These are phyloP conservation scores for Drosophila ustulata DNA, from an alignment of 2,888 invertebrate species.

Conservation along the genomic window DNA sequence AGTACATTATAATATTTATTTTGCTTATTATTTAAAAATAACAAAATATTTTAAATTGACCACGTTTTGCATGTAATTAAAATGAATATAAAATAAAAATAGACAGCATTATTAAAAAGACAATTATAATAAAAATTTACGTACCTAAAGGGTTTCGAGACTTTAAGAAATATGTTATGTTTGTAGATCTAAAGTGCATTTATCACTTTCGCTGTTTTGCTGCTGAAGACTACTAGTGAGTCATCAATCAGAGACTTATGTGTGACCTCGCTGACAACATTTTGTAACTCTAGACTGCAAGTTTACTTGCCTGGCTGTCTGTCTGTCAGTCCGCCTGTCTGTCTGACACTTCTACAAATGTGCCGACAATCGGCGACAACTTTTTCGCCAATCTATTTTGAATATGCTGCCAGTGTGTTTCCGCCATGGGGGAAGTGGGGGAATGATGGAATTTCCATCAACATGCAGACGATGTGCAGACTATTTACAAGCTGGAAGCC, in stretches of 20 bases:
- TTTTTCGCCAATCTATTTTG: constrained; percentile 70
- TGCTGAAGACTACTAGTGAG: constrained; percentile 25
- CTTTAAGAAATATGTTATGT: background rate
- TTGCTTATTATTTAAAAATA: too few relatives aligned
- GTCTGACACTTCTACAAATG: constrained; percentile 58
- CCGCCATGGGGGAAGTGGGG: background rate
- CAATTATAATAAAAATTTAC: too few relatives aligned
- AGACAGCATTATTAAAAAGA: too few relatives aligned
- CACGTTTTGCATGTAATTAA: too few relatives aligned
- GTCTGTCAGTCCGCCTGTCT: constrained; percentile 21
- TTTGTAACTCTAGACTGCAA: constrained; percentile 39
- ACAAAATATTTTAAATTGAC: too few relatives aligned
- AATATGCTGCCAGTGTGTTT: constrained; percentile 30
- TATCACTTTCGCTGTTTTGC: background rate
- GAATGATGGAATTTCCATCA: constrained; percentile 70
- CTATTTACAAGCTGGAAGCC: constrained; percentile 57
- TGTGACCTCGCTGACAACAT: constrained; percentile 25
- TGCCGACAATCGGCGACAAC: constrained; percentile 67
- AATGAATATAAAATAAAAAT: too few relatives aligned
- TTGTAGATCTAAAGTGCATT: background rate
- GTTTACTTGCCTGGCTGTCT: constrained; percentile 35
- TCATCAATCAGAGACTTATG: constrained; percentile 41
- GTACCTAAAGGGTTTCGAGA: too few relatives aligned
- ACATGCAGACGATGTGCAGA: constrained; percentile 57
- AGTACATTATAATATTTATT: too few relatives aligned